A percentile compares a stretch with the other conserved stretches of the same genome.
phyloP scores from a whole-genome alignment of 2,888 invertebrate genomes.

The Psylliodes chrysocephalus region DNA sequence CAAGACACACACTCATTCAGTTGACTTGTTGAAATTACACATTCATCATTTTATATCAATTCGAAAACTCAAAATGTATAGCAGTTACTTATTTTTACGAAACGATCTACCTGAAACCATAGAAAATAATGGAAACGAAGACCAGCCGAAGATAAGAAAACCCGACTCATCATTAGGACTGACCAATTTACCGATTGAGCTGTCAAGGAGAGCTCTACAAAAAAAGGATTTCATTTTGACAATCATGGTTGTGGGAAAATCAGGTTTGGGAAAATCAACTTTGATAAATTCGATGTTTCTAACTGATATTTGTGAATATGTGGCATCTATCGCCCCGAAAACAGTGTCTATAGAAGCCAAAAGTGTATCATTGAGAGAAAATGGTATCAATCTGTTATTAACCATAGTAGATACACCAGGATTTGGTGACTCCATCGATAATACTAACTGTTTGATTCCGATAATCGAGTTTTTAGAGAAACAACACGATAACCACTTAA shows the following conservation, averaged over 20 bases:
- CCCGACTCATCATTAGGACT: too few relatives aligned
- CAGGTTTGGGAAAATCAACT: constrained; percentile 97
- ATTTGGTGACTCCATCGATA: constrained; percentile 98
- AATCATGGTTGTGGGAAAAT: constrained; percentile 97
- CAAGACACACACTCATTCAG: too few relatives aligned
- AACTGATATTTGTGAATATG: constrained; percentile 96
- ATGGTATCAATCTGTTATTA: constrained; percentile 93
- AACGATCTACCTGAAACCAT: too few relatives aligned
- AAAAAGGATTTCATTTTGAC: constrained; percentile 96
- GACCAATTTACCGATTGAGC: constrained; percentile 95
- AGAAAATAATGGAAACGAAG: too few relatives aligned
- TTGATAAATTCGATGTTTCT: constrained; percentile 98
- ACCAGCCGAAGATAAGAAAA: too few relatives aligned
- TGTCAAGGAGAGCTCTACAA: constrained; percentile 93
- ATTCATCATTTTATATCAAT: too few relatives aligned
- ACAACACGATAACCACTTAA: constrained; percentile 97
- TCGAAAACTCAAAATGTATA: too few relatives aligned
- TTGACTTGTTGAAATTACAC: too few relatives aligned
- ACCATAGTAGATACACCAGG: constrained; percentile 99
- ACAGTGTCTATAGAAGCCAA: constrained; percentile 96
- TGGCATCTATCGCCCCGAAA: constrained; percentile 93
- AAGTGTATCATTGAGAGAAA: constrained; percentile 93
- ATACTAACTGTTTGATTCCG: constrained; percentile 99
- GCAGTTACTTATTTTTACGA: too few relatives aligned
- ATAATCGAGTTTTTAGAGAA: constrained; percentile 96